Conservation (phyloP, 2,888 invertebrate genomes). For the Margaritifera margaritifera region DNA sequence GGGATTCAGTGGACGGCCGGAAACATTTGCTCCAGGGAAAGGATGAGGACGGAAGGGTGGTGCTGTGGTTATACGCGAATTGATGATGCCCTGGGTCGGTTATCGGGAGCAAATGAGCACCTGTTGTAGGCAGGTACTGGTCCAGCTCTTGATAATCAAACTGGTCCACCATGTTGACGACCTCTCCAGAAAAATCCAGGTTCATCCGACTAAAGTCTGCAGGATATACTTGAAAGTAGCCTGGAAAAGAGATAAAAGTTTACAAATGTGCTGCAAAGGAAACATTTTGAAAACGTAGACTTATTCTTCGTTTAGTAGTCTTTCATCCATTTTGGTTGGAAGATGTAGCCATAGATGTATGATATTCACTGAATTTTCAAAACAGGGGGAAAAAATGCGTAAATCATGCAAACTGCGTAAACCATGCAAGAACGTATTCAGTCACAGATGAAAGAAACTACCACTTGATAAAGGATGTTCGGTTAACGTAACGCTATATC, state of each 20-base stretch:
- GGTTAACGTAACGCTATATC: too few species aligned
- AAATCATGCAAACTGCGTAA: too few species aligned
- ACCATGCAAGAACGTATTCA: too few species aligned
- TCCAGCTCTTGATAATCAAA: slow-evolving; percentile 79
- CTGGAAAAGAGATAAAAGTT: slow-evolving; percentile 25
- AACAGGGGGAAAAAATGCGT: too few species aligned
- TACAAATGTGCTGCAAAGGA: background rate
- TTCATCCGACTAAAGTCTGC: slow-evolving; percentile 73
- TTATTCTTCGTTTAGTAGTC: too few species aligned
- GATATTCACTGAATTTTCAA: too few species aligned
- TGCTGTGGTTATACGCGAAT: slow-evolving; percentile 39
- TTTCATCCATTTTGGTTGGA: too few species aligned
- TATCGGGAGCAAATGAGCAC: slow-evolving; percentile 33
- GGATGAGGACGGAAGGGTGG: slow-evolving; percentile 43
- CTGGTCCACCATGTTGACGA: slow-evolving; percentile 65
- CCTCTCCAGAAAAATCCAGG: slow-evolving; percentile 68
- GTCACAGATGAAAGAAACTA: too few species aligned
- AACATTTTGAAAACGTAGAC: too few species aligned
- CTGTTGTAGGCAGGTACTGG: slow-evolving; percentile 81
- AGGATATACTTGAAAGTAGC: slow-evolving; percentile 63
- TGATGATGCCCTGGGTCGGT: slow-evolving; percentile 34
- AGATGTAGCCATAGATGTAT: too few species aligned
- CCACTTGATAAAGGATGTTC: too few species aligned
- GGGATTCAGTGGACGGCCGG: slow-evolving; percentile 45
- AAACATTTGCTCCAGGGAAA: slow-evolving; percentile 52